Conservation (phyloP, 2,888 invertebrate species). For the Syrphus vitripennis region DNA sequence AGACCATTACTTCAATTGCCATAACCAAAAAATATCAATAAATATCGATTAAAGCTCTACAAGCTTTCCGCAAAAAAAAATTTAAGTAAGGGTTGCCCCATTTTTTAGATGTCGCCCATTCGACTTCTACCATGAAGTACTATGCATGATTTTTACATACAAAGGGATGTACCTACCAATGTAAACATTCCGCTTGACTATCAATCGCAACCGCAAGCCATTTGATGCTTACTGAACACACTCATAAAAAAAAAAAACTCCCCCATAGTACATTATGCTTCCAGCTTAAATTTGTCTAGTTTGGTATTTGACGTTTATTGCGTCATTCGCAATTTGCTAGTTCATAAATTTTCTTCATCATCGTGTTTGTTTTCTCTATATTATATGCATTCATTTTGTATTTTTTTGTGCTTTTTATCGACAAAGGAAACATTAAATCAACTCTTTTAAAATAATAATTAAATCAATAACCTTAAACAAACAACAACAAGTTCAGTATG, state of each 20-base stretch:
- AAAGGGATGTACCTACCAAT: no score
- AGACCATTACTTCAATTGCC: no score
- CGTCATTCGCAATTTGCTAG: conserved; percentile 54
- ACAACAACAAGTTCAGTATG: conserved; percentile 53
- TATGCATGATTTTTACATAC: no score
- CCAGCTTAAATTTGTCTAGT: conserved; percentile 33
- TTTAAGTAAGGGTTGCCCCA: no score
- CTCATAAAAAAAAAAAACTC: not conserved
- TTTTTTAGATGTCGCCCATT: no score
- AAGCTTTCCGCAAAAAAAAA: no score
- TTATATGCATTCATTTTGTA: conserved; percentile 58
- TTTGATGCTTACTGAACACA: conserved; percentile 31
- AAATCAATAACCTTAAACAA: conserved; percentile 39
- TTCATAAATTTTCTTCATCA: conserved; percentile 51
- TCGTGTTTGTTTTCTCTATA: conserved; percentile 69
- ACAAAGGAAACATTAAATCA: conserved; percentile 31
- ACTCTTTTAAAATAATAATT: conserved; percentile 30
- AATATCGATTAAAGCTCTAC: no score
- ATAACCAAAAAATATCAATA: no score
- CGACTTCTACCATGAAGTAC: no score
- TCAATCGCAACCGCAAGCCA: not conserved
- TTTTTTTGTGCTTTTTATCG: conserved; percentile 46
- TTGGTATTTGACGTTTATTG: conserved; percentile 45
- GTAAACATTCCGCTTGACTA: no score
- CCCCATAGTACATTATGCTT: not conserved